Percentiles rank a stretch among this genome's conserved stretches.
These are phyloP conservation scores for Erebia ligea DNA, from an alignment of 2,888 invertebrate genomes.

Conservation along the genomic window DNA sequence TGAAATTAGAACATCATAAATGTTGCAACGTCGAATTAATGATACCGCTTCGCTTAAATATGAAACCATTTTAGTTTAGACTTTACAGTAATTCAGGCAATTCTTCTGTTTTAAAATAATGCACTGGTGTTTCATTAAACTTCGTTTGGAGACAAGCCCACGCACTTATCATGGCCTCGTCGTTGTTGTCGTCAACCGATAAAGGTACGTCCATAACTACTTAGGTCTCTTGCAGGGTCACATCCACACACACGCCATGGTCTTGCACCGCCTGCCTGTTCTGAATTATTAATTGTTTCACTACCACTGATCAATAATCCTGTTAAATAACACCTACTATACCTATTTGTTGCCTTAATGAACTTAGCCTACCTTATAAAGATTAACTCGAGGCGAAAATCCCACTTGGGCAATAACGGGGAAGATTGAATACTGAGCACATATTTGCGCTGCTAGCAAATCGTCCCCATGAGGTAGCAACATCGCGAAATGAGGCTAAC, in stretches of 20 bases:
- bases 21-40: constrained; percentile 2
- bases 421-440: constrained; percentile 50
- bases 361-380: constrained; percentile 42
- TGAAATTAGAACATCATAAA: constrained; percentile 16
- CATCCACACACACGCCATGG: too few species aligned
- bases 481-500: constrained; percentile 40
- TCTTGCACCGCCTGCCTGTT: too few species aligned
- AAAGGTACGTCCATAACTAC: too few species aligned
- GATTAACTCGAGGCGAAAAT: constrained; percentile 39
- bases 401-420: constrained; percentile 44
- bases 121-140: too few species aligned
- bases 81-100: neutral
- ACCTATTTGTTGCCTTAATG: constrained; percentile 27
- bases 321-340: constrained; percentile 18
- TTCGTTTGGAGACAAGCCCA: too few species aligned
- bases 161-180: too few species aligned
- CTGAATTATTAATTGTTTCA: neutral
- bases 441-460: constrained; percentile 47
- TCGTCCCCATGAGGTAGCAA: constrained; percentile 44
- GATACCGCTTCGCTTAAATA: neutral
- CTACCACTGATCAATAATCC: constrained; percentile 4
- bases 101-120: too few species aligned
- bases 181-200: too few species aligned
- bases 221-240: too few species aligned
- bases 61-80: neutral